Base-by-base conservation (phyloP, 2,113 vertebrate genomes). In the Etheostoma spectabile region DNA sequence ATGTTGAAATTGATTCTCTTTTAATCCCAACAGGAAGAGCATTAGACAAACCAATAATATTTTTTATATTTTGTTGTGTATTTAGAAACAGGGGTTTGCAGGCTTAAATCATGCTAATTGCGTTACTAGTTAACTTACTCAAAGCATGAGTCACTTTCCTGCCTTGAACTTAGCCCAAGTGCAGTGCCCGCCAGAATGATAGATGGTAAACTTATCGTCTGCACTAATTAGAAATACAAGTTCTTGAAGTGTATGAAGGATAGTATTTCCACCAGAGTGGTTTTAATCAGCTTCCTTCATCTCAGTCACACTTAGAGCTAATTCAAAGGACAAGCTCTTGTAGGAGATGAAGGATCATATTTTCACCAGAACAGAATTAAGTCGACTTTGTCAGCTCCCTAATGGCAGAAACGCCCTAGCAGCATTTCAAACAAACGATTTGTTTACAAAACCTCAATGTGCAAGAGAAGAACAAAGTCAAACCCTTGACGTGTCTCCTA, bases 271-370 rank as follows among this genome's bases (percentile, higher is more conserved):
- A 85, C 59, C 79, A 87, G 52, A 91, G 80, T 77, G 85, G 84
- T 57, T 91, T 90, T 89, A 90, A 93, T 91, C 88, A 91, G 80
- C 78, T 82, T 63, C 53, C 48, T 89, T 86, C 76, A 87, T 88
- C 91, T 91, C 52, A 75, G 74, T 90, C 85, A 86, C 85, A 88
- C 64, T 79, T 88, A 59, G 48, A 82, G 82, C 86, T 85, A 87
- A 92, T 89, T 86, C 74, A 91, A 79, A 89, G 78, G 83, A 92
- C 73, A 82, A 77, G 83, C 76, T 90, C 75, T 83, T 88, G 80
- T 83, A 64, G 65, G 71, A 86, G 80, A 88, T 86, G 89, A 88
- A 77, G 81, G 79, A 84, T 90, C 82, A 85, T 86, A 82, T 88
- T 87, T 90, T 86, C 80, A 83, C 33, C 64, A 51, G 73, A 80